phyloP scores from a whole-genome alignment of 2,113 vertebrate genomes.

The Hystrix cristata region DNA sequence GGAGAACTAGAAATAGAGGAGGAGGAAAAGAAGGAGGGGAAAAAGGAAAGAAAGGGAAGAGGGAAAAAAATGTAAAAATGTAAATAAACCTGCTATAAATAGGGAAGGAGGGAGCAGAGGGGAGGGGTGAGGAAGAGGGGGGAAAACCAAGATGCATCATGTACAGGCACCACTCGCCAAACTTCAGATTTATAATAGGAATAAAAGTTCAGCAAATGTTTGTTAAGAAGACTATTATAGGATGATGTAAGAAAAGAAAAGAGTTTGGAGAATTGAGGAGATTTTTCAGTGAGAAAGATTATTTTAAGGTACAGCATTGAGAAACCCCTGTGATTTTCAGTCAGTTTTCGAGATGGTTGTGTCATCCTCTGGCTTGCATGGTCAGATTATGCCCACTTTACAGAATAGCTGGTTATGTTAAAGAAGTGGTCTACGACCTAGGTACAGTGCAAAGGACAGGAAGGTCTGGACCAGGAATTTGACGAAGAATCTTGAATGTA shows the following conservation, averaged over 20 bases:
- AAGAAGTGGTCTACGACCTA: not conserved
- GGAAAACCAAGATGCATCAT: too few relatives aligned
- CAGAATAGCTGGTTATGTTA: not conserved
- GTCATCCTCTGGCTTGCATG: rapidly evolving
- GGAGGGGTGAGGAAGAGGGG: too few relatives aligned
- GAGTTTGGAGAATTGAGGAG: not conserved
- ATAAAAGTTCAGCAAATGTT: not conserved
- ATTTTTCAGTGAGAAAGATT: not conserved
- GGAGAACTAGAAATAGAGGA: too few relatives aligned
- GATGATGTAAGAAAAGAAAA: not conserved
- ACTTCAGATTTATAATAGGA: not conserved
- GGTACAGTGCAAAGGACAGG: not conserved
- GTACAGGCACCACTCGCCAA: not conserved
- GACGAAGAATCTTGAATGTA: not conserved
- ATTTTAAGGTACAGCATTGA: not conserved
- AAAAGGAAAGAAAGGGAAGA: too few relatives aligned
- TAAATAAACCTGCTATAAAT: too few relatives aligned
- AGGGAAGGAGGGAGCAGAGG: too few relatives aligned
- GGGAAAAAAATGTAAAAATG: too few relatives aligned
- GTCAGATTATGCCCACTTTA: not conserved
- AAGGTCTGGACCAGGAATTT: not conserved
- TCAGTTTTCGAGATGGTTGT: not conserved
- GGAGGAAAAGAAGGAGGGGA: too few relatives aligned
- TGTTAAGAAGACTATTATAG: not conserved
- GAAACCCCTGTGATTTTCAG: not conserved